Evolutionary conservation across 1,140 invertebrate species (phyloP).

Genomic region (Sesamia nonagrioides): DNA sequence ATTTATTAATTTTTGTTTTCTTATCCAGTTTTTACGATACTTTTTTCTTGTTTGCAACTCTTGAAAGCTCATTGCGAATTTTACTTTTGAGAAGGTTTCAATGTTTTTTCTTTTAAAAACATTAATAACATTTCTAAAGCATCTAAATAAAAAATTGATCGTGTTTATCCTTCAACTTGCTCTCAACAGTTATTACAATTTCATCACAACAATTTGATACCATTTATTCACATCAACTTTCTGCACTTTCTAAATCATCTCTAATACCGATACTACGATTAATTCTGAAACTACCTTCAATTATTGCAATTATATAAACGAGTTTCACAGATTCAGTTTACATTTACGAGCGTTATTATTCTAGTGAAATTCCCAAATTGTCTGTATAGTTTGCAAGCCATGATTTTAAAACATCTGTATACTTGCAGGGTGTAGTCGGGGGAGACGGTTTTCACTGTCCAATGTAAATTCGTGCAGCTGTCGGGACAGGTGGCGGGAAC

Average conservation of each 20-base stretch:
- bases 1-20: slow-evolving; percentile 48
- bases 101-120: slow-evolving; percentile 14
- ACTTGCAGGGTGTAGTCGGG: slow-evolving; percentile 58
- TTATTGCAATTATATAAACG: slow-evolving; percentile 48
- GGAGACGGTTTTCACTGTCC: slow-evolving; percentile 73
- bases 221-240: slow-evolving; percentile 43
- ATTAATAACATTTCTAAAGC: neutral
- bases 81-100: slow-evolving; percentile 19
- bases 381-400: neutral
- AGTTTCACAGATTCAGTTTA: slow-evolving; percentile 24
- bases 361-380: slow-evolving; percentile 43
- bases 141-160: neutral
- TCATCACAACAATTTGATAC: slow-evolving; percentile 16
- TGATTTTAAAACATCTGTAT: slow-evolving; percentile 66
- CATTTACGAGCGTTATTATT: slow-evolving; percentile 29
- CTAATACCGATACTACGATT: slow-evolving; percentile 22
- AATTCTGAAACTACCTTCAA: slow-evolving; percentile 43
- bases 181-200: neutral
- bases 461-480: slow-evolving; percentile 81
- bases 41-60: slow-evolving; percentile 28
- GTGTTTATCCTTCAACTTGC: neutral
- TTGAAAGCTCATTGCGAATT: slow-evolving; percentile 30
- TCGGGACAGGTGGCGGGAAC: slow-evolving; percentile 75
- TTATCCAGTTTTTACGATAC: slow-evolving; percentile 35
- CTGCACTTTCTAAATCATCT: slow-evolving; percentile 42